Percentiles rank a stretch among this genome's conserved stretches.
Evolutionary conservation across 2,888 invertebrate species (phyloP).

Genomic region (Phorcus lineatus): DNA sequence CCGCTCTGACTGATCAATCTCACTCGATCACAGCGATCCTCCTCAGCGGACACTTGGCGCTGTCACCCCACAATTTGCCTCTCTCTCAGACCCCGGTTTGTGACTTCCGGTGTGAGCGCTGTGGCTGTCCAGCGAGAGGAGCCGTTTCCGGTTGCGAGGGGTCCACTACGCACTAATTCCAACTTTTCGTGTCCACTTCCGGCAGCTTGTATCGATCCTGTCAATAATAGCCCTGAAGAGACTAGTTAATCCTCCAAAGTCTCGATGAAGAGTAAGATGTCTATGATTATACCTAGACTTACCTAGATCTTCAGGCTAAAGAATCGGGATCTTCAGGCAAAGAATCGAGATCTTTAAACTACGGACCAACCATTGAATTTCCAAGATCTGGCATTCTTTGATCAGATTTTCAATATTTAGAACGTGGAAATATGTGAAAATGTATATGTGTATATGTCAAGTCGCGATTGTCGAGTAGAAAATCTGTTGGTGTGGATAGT

Average conservation of each 20-base stretch:
- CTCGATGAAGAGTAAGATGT: too few relatives aligned
- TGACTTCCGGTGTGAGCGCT: neutral
- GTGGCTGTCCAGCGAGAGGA: neutral
- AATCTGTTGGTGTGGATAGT: too few relatives aligned
- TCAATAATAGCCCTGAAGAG: neutral
- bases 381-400: too few relatives aligned
- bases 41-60: neutral
- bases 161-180: neutral
- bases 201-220: neutral
- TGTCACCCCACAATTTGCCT: conserved; percentile 8
- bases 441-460: too few relatives aligned
- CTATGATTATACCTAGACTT: too few relatives aligned
- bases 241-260: neutral
- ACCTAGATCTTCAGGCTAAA: too few relatives aligned
- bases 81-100: neutral
- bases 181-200: conserved; percentile 1
- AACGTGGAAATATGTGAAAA: too few relatives aligned
- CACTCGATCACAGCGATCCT: neutral
- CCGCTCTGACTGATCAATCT: neutral
- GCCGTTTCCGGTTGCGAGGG: neutral
- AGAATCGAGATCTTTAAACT: too few relatives aligned
- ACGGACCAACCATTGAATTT: too few relatives aligned
- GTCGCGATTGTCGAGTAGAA: too few relatives aligned
- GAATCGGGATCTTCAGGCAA: too few relatives aligned
- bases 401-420: too few relatives aligned